phyloP scores from a whole-genome alignment of 2,888 invertebrate genomes.

The Limnephilus lunatus region DNA sequence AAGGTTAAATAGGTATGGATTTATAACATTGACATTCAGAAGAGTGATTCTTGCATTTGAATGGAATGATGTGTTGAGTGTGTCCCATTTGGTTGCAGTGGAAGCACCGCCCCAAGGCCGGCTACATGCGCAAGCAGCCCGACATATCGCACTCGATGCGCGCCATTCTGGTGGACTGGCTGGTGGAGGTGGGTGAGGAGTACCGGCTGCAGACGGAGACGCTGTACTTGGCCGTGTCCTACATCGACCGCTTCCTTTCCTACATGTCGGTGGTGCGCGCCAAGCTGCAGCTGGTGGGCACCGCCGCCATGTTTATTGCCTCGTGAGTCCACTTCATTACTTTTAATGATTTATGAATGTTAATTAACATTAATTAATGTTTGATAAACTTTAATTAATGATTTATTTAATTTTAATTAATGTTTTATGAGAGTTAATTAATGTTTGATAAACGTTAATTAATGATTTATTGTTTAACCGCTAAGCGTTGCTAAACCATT shows the following conservation, averaged over 20 bases:
- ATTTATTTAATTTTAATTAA: too few relatives aligned
- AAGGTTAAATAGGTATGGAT: too few relatives aligned
- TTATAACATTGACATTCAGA: not conserved
- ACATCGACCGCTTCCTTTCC: conserved; percentile 96
- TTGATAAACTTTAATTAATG: too few relatives aligned
- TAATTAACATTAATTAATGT: too few relatives aligned
- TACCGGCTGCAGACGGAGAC: conserved; percentile 95
- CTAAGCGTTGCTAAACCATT: too few relatives aligned
- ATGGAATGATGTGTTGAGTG: not conserved
- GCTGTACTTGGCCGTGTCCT: conserved; percentile 93
- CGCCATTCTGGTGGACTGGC: conserved; percentile 96
- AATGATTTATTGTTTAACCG: too few relatives aligned
- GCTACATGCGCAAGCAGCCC: conserved; percentile 95
- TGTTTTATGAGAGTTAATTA: too few relatives aligned
- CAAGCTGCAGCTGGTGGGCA: conserved; percentile 96
- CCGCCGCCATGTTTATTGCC: conserved; percentile 97
- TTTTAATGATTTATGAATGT: not conserved
- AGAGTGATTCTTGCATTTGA: not conserved
- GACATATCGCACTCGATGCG: conserved; percentile 96
- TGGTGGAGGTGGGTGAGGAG: conserved; percentile 97
- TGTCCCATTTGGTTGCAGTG: conserved; percentile 67
- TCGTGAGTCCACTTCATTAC: conserved; percentile 81
- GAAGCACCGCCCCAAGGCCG: conserved; percentile 84
- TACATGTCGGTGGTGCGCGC: conserved; percentile 95
- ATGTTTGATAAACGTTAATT: too few relatives aligned